Evolutionary conservation across 2,797 vertebrate genomes (phyloP), one percentile per base, ranked within the genome.

Genomic region (Pseudomugil tenellus): DNA sequence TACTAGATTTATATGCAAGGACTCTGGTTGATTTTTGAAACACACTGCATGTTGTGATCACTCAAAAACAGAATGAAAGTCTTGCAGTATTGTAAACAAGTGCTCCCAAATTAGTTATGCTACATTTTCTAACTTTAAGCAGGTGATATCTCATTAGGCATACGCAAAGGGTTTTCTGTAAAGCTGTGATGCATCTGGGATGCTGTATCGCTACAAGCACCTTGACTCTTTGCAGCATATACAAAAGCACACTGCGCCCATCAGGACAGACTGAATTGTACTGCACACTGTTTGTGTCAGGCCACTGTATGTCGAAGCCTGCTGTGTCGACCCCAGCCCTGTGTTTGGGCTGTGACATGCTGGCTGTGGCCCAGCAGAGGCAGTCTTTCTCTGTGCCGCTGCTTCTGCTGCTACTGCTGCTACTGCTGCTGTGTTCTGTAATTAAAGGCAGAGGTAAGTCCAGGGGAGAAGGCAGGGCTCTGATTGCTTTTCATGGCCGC

Each of bases 401-500:
- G 49, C 49, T 43, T 39, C 83, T 62, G 62, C 35, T 37, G 35
- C 35, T 13, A 13, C 35, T 37, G 54, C 80, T 26, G 79, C 80
- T 63, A 75, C 76, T 11, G 64, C 80, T 37, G 79, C 83, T 67
- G 79, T 83, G 85, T 78, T 87, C 83, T 91, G 92, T 94, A 94
- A 94, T 95, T 94, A 95, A 92, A 93, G 90, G 88, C 85, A 82
- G 86, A 93, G 92, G 93, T 94, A 90, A 91, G 92, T 91, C 92
- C 91, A 90, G 85, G 89, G 87, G 91, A 93, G 89, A 89, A 86
- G 80, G 84, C 89, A 84, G 80, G 80, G 87, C 84, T 87, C 89
- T 94, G 92, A 95, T 94, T 94, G 92, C 92, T 92, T 94, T 94
- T 93, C 88, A 85, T 93, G 84, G 89, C 93, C 72, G 67, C 61